phyloP scores from a whole-genome alignment of 2,797 vertebrate genomes.

The Manis pentadactyla region DNA sequence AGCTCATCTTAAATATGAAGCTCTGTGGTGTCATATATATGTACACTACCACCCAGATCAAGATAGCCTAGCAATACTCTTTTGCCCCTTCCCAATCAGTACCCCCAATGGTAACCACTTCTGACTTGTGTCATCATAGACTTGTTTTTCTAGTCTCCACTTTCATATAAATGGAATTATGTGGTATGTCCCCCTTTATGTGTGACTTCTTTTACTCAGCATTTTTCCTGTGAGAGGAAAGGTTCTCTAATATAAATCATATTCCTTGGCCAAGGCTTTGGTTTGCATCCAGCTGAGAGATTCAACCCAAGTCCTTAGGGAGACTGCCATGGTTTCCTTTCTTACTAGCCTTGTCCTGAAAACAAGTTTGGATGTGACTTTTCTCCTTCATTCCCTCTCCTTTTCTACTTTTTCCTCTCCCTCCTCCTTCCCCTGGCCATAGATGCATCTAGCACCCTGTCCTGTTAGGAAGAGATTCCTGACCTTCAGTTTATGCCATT shows the following conservation, averaged over 20 bases:
- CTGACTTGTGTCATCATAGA: not conserved
- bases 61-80: not conserved
- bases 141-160: not conserved
- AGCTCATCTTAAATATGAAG: not conserved
- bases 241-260: not conserved
- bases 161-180: not conserved
- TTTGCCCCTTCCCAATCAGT: not conserved
- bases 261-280: not conserved
- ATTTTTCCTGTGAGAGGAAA: slow-evolving; percentile 39
- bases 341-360: not conserved
- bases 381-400: not conserved
- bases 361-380: not conserved
- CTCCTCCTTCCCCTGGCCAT: not conserved
- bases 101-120: not conserved
- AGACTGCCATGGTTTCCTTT: not conserved
- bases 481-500: not conserved
- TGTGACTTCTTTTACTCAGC: not conserved
- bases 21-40: not conserved
- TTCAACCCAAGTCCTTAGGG: not conserved
- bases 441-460: not conserved
- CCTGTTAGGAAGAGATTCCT: not conserved
- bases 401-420: not conserved
- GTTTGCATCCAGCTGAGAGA: not conserved
- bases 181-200: not conserved
- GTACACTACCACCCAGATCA: not conserved